Percentiles rank a stretch among this genome's conserved stretches.
Conservation (phyloP, 2,888 invertebrate species). For the Micoletzkya japonica region DNA sequence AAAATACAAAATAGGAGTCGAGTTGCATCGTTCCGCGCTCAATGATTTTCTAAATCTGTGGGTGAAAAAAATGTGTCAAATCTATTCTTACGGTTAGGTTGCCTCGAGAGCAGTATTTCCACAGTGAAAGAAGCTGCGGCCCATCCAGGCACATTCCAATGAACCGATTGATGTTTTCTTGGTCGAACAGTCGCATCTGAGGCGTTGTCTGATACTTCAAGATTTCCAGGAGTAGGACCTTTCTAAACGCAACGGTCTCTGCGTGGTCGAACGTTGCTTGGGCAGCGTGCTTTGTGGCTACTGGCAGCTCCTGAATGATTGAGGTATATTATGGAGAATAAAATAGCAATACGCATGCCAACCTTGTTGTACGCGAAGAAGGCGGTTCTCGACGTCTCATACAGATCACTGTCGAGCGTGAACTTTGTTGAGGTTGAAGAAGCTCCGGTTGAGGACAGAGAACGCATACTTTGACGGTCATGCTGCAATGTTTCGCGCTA, state of each 20-base stretch:
- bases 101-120: constrained; percentile 25
- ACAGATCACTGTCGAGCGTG: constrained; percentile 3
- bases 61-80: too few species aligned
- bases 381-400: background rate
- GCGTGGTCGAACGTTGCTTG: background rate
- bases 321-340: background rate
- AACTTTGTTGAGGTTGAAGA: constrained; percentile 11
- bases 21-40: constrained; percentile 26
- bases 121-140: constrained; percentile 18
- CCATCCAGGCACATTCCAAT: constrained; percentile 24
- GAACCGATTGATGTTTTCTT: constrained; percentile 23
- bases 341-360: background rate
- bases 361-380: constrained; percentile 3
- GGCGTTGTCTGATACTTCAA: too few species aligned
- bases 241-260: background rate
- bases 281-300: constrained; percentile 5
- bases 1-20: constrained; percentile 29
- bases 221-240: background rate
- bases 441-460: constrained; percentile 8
- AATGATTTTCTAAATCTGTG: constrained; percentile 28
- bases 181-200: constrained; percentile 25
- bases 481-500: background rate
- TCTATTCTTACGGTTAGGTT: constrained; percentile 2
- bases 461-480: constrained; percentile 5
- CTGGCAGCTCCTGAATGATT: background rate